phyloP scores from a whole-genome alignment of 2,888 invertebrate species.

The Gari tellinella region DNA sequence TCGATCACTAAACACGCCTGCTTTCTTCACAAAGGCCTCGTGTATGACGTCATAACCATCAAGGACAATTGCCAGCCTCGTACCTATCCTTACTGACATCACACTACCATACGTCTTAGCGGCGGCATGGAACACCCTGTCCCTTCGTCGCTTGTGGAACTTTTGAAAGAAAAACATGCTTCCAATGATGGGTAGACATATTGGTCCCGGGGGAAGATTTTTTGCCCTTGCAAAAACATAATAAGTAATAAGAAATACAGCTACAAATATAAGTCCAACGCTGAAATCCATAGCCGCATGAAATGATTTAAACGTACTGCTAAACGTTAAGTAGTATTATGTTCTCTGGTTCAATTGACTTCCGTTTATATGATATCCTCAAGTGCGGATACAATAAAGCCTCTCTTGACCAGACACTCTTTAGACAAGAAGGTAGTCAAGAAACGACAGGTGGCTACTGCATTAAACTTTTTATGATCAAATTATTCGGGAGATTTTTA shows the following conservation, averaged over 20 bases:
- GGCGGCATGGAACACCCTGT: constrained; percentile 21
- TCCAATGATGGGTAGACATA: constrained; percentile 27
- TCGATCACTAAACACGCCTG: constrained; percentile 41
- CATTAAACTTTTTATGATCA: too few species aligned
- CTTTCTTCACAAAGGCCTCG: constrained; percentile 47
- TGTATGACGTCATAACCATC: constrained; percentile 51
- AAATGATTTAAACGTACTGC: too few species aligned
- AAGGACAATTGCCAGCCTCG: constrained; percentile 32
- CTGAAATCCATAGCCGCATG: neutral
- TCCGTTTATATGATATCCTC: too few species aligned
- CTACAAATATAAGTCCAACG: neutral
- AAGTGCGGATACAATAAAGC: too few species aligned
- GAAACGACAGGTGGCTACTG: too few species aligned
- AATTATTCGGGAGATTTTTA: too few species aligned
- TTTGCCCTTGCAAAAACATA: constrained; percentile 9
- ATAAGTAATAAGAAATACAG: constrained; percentile 7
- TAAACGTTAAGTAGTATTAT: too few species aligned
- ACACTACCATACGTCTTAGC: constrained; percentile 45
- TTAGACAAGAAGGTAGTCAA: too few species aligned
- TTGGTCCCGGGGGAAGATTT: constrained; percentile 47
- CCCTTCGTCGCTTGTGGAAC: constrained; percentile 13
- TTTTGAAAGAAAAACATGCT: constrained; percentile 10
- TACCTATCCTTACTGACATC: constrained; percentile 39
- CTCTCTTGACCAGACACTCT: too few species aligned
- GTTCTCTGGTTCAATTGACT: too few species aligned